Conservation (phyloP, 2,113 vertebrate species). For the Cyanoliseus patagonus region DNA sequence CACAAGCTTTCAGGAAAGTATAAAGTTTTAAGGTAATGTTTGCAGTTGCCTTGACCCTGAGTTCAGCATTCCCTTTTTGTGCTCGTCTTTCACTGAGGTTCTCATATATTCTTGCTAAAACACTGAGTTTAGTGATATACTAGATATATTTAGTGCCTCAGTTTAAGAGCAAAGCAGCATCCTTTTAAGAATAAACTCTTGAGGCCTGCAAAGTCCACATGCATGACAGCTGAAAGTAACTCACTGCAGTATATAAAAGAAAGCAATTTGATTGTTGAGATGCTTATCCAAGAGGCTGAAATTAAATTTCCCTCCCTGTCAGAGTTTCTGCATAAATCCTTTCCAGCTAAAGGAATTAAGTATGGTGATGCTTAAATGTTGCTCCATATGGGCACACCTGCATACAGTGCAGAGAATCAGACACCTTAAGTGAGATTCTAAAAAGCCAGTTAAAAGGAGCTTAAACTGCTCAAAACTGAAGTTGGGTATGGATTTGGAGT, state of each 20-base stretch:
- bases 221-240: not conserved
- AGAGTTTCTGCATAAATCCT: not conserved
- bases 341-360: not conserved
- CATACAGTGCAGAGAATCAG: not conserved
- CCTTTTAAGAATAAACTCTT: not conserved
- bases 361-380: not conserved
- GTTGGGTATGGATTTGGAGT: not conserved
- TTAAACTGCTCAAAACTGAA: not conserved
- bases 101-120: not conserved
- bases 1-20: not conserved
- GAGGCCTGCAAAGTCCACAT: not conserved
- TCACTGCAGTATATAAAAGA: not conserved
- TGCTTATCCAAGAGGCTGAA: not conserved
- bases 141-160: not conserved
- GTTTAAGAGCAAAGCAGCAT: not conserved
- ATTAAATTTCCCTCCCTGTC: not conserved
- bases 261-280: not conserved
- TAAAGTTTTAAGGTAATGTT: not conserved
- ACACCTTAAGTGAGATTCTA: not conserved
- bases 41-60: not conserved
- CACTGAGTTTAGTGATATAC: not conserved
- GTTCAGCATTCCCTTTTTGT: not conserved
- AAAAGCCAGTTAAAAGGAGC: not conserved
- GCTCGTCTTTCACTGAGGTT: not conserved
- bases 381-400: not conserved